phyloP scores from a whole-genome alignment of 2,888 invertebrate genomes.

The Nomada ruficornis region DNA sequence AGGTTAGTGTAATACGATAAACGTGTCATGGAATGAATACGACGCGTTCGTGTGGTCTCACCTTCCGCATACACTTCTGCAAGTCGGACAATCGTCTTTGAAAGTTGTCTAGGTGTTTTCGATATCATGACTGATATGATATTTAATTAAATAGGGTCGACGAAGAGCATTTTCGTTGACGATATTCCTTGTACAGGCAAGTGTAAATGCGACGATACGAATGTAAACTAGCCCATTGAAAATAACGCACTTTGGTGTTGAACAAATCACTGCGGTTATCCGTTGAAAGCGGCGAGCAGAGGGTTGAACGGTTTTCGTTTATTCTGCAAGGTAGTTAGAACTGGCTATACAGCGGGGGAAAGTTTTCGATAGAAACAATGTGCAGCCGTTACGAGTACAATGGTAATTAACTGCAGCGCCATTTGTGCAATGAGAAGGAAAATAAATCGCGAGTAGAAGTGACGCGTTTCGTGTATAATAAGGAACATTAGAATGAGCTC shows the following conservation, averaged over 20 bases:
- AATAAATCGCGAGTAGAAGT: constrained; percentile 36
- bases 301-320: constrained; percentile 6
- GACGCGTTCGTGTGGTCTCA: too few relatives aligned
- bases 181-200: too few relatives aligned
- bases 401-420: constrained; percentile 35
- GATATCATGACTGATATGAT: too few relatives aligned
- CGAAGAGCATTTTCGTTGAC: too few relatives aligned
- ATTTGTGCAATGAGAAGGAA: constrained; percentile 29
- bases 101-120: too few relatives aligned
- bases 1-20: constrained; percentile 85
- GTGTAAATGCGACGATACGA: neutral
- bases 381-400: neutral
- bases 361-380: constrained; percentile 27
- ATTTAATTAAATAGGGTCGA: too few relatives aligned
- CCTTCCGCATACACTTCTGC: too few relatives aligned
- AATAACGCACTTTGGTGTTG: neutral
- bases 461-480: constrained; percentile 1
- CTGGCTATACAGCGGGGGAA: neutral
- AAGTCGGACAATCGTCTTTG: too few relatives aligned
- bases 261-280: neutral
- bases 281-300: neutral
- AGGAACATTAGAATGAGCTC: neutral
- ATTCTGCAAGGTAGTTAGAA: neutral
- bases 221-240: constrained; percentile 8
- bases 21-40: too few relatives aligned